Evolutionary conservation across 1,140 invertebrate genomes (phyloP).

Genomic region (Macrobrachium nipponense): DNA sequence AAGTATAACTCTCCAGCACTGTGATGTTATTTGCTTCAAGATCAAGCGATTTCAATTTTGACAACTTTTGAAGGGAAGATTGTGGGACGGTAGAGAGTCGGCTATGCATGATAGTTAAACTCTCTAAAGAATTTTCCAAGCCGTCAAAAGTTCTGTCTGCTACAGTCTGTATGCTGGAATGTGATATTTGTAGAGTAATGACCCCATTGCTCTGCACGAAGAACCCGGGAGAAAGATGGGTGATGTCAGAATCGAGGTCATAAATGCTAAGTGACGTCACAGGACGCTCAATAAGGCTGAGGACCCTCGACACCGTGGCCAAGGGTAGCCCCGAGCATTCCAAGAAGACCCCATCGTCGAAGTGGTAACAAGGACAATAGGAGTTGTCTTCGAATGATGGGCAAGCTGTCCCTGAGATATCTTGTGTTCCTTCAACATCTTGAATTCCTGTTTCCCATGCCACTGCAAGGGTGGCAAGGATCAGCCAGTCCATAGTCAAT

Average conservation of each 20-base stretch:
- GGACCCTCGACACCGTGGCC: slow-evolving; percentile 71
- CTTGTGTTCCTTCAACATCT: too few relatives aligned
- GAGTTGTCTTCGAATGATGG: slow-evolving; percentile 79
- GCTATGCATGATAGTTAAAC: slow-evolving; percentile 59
- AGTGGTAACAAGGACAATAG: slow-evolving; percentile 89
- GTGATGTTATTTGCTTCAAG: slow-evolving; percentile 65
- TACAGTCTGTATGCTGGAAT: slow-evolving; percentile 51
- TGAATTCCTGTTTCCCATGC: too few relatives aligned
- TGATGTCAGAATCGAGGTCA: slow-evolving; percentile 82
- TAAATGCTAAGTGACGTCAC: slow-evolving; percentile 89
- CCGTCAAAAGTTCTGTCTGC: slow-evolving; percentile 50
- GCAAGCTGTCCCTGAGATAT: slow-evolving; percentile 70
- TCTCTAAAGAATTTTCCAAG: slow-evolving; percentile 56
- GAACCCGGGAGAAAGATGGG: slow-evolving; percentile 77
- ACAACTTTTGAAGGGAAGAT: slow-evolving; percentile 49
- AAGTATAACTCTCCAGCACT: slow-evolving; percentile 62
- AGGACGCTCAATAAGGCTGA: slow-evolving; percentile 71
- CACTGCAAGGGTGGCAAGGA: too few relatives aligned
- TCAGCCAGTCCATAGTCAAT: too few relatives aligned
- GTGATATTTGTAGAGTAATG: slow-evolving; percentile 51
- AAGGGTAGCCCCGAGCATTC: slow-evolving; percentile 85
- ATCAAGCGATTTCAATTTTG: slow-evolving; percentile 58
- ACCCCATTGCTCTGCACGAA: slow-evolving; percentile 70
- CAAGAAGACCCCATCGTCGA: slow-evolving; percentile 89
- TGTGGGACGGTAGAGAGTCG: slow-evolving; percentile 57